Evolutionary conservation across 2,888 invertebrate species (phyloP).

Genomic region (Drosophila melanosoma): DNA sequence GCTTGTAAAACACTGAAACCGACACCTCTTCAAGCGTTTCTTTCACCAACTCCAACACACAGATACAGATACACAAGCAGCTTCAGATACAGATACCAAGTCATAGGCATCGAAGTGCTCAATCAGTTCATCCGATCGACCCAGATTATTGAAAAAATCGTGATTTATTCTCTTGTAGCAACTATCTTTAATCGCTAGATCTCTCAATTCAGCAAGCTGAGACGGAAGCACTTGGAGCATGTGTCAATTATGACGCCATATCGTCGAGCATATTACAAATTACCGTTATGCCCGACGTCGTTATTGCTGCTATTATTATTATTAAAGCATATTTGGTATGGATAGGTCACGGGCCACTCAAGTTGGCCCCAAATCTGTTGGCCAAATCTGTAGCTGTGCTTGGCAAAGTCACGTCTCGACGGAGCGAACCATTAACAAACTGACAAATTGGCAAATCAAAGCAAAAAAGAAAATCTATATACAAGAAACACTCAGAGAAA

Average conservation of each 20-base stretch:
- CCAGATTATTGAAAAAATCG: slow-evolving; percentile 51
- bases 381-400: slow-evolving; percentile 41
- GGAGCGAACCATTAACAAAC: slow-evolving; percentile 55
- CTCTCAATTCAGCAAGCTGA: slow-evolving; percentile 50
- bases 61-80: not conserved
- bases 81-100: slow-evolving; percentile 8
- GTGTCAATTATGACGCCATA: slow-evolving; percentile 77
- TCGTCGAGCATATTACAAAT: slow-evolving; percentile 47
- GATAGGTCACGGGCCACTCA: slow-evolving; percentile 33
- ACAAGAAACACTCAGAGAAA: slow-evolving; percentile 3
- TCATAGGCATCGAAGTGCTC: not conserved
- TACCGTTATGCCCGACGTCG: slow-evolving; percentile 52
- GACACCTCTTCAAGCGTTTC: slow-evolving; percentile 48
- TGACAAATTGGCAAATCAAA: slow-evolving; percentile 63
- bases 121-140: slow-evolving; percentile 46
- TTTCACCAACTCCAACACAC: slow-evolving; percentile 26
- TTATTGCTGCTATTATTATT: slow-evolving; percentile 56
- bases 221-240: slow-evolving; percentile 74
- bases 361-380: slow-evolving; percentile 48
- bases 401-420: slow-evolving; percentile 57
- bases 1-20: slow-evolving; percentile 24
- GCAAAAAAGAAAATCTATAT: slow-evolving; percentile 35
- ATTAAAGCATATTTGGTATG: slow-evolving; percentile 48
- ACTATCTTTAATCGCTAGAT: slow-evolving; percentile 13
- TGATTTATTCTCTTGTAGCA: slow-evolving; percentile 49